Evolutionary conservation across 2,888 invertebrate genomes (phyloP).

Genomic region (Rotaria socialis): DNA sequence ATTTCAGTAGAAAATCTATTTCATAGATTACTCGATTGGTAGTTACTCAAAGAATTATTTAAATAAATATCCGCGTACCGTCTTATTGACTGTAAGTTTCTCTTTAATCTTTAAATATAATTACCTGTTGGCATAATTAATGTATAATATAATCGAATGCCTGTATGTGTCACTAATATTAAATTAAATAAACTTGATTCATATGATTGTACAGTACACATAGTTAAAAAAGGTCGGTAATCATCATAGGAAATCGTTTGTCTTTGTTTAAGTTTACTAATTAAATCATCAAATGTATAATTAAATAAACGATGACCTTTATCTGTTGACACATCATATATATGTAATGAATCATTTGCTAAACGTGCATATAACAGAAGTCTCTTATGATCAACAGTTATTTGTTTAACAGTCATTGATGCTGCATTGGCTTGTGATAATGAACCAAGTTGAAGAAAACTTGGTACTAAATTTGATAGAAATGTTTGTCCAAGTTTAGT

Average conservation of each 20-base stretch:
- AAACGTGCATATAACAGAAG: constrained; percentile 9
- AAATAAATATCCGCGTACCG: too few species aligned
- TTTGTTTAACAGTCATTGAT: constrained; percentile 14
- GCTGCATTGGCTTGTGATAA: not conserved
- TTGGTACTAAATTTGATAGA: constrained; percentile 32
- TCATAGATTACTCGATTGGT: too few species aligned
- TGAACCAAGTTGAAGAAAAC: constrained; percentile 8
- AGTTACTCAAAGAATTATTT: too few species aligned
- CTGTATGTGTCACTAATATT: constrained; percentile 31
- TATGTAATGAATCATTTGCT: constrained; percentile 30
- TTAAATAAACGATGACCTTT: constrained; percentile 34
- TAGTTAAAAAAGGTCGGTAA: constrained; percentile 10
- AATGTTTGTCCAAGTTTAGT: constrained; percentile 27
- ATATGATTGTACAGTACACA: constrained; percentile 25
- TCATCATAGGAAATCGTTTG: constrained; percentile 18
- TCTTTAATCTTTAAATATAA: not conserved
- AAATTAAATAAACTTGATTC: constrained; percentile 36
- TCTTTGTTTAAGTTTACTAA: constrained; percentile 24
- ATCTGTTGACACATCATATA: constrained; percentile 5
- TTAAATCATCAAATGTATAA: constrained; percentile 35
- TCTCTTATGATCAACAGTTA: not conserved
- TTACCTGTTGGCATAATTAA: not conserved
- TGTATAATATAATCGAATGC: constrained; percentile 35
- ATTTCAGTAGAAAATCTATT: too few species aligned
- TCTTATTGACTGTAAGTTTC: too few species aligned